Evolutionary conservation across 2,888 invertebrate species (phyloP), one percentile per base, ranked within the genome.

Genomic region (Calliscelio sp.): DNA sequence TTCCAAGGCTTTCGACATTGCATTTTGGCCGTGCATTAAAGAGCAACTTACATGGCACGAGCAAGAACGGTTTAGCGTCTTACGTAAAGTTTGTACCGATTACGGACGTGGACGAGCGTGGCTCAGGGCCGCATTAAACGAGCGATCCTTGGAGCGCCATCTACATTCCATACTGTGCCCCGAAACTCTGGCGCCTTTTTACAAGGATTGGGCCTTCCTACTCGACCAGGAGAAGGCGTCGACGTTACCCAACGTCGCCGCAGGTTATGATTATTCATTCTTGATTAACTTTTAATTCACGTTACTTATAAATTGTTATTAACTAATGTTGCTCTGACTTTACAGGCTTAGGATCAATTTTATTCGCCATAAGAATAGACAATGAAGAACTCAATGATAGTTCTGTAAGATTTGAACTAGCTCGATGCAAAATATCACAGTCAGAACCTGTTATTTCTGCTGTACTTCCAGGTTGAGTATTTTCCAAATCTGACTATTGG

Each of bases 361-460:
- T 99, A 86, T 99, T 99, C 94, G 99, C 99, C 22, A 95, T 99
- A 91, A 96, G 96, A 90, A 97, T 98, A 82, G 98, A 99, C 94
- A 97, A 97, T 93, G 94, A 96, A 28, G 97, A 97, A 91, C 94
- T 98, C 74, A 97, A 96, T 93, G 94, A 95, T 92, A 94, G 93
- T 92, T 91, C 85, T 82, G 94, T 93, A 90, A 92, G 91, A 74
- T 94, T 89, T 90, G 94, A 93, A 89, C 93, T 91, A 86, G 92
- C 93, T 22, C 93, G 91, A 38, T 89, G 84, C 83, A 94, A 93
- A 93, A 91, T 90, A 85, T 90, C 92, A 86, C 87, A 94, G 89
- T 92, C 94, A 63, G 95, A 97, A 91, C 96, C 96, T 68, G 95
- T 97, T 49, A 97, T 97, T 90, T 95, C 95, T 83, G 94, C 96